Conservation (phyloP, 2,113 vertebrate species). For the Chrysemys picta region DNA sequence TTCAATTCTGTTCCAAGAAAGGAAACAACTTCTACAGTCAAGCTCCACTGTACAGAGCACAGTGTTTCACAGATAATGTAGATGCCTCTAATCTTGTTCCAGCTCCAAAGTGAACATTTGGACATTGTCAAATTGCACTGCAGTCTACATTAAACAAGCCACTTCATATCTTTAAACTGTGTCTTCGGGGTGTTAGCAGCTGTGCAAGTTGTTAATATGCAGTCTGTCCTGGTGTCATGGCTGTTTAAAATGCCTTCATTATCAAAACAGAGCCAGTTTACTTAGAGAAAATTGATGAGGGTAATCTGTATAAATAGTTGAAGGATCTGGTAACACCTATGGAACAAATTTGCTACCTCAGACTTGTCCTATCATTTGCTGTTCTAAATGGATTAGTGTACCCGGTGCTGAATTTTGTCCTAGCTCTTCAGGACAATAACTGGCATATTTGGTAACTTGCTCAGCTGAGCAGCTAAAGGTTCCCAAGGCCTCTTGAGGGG, state of each 20-base stretch:
- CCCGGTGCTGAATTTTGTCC: neutral
- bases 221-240: constrained; percentile 35
- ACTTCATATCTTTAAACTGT: constrained; percentile 43
- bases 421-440: neutral
- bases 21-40: neutral
- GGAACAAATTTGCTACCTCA: neutral
- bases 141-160: constrained; percentile 51
- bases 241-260: constrained; percentile 2
- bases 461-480: neutral
- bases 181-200: constrained; percentile 69
- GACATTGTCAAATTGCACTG: constrained; percentile 27
- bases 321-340: neutral
- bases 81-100: neutral
- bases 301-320: neutral
- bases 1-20: neutral
- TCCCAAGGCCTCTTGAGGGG: neutral
- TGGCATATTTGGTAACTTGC: neutral
- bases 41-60: neutral
- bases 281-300: neutral
- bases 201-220: constrained; percentile 38
- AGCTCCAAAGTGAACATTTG: constrained; percentile 38
- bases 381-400: constrained; percentile 6
- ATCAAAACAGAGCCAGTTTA: constrained; percentile 27
- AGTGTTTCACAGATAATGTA: neutral
- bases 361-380: neutral